Evolutionary conservation across 2,797 vertebrate species (phyloP).

Genomic region (Bucorvus abyssinicus): DNA sequence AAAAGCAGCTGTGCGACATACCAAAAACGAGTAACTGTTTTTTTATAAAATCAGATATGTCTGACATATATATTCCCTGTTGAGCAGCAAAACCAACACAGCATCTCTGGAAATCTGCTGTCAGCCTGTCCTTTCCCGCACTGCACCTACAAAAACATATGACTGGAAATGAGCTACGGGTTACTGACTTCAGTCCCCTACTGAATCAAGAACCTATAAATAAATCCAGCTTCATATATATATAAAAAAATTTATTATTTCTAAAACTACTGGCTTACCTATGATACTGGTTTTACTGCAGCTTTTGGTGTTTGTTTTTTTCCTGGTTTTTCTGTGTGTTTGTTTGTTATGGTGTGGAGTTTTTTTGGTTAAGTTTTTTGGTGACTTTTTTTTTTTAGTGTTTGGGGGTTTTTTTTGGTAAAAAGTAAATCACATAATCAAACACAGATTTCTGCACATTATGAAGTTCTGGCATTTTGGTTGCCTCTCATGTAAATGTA

Average conservation of each 20-base stretch:
- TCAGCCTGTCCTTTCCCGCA: background rate
- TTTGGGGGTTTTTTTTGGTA: background rate
- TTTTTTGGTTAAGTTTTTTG: background rate
- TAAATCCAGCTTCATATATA: background rate
- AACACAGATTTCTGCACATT: background rate
- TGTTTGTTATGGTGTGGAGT: background rate
- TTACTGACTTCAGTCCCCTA: background rate
- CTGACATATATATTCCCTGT: too few relatives aligned
- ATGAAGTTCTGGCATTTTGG: background rate
- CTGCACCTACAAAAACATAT: background rate
- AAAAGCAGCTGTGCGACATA: background rate
- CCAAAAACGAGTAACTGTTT: background rate
- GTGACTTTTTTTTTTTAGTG: background rate
- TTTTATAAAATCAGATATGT: background rate
- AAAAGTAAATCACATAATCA: background rate
- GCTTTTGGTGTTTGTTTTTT: background rate
- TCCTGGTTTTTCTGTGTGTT: background rate
- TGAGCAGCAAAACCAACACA: background rate
- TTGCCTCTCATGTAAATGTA: background rate
- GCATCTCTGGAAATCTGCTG: background rate
- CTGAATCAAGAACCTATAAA: background rate
- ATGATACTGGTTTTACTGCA: background rate
- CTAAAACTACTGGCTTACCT: background rate
- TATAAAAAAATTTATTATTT: background rate
- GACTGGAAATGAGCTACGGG: background rate